Conservation (phyloP, 2,113 vertebrate species). For the Monarcha castaneiventris region DNA sequence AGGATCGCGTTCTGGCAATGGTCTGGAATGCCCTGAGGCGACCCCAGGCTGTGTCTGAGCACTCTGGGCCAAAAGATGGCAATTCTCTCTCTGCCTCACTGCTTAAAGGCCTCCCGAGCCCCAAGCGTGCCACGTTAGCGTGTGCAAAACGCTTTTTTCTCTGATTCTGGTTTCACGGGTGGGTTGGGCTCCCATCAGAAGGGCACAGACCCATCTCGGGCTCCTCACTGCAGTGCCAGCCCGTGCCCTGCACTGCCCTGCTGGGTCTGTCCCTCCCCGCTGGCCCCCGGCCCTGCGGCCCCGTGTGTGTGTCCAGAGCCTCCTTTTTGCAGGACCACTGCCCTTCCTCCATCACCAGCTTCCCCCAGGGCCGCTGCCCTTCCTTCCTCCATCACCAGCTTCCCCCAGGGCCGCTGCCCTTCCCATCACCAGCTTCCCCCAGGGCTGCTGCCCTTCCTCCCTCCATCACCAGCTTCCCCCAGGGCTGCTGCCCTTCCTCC, state of each 20-base stretch:
- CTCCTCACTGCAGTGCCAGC: not conserved
- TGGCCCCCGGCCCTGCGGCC: not conserved
- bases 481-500: too few species aligned
- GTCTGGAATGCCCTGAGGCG: rapidly evolving
- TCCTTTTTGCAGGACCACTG: not conserved
- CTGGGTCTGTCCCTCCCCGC: too few species aligned
- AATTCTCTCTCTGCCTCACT: not conserved
- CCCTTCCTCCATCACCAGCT: not conserved
- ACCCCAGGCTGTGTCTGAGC: not conserved
- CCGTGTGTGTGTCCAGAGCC: rapidly evolving
- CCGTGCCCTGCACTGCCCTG: too few species aligned
- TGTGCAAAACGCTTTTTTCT: rapidly evolving
- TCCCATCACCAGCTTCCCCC: too few species aligned
- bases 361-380: too few species aligned
- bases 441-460: too few species aligned
- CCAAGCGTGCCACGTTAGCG: rapidly evolving
- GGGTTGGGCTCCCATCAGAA: not conserved
- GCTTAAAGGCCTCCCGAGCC: not conserved
- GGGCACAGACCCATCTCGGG: rapidly evolving
- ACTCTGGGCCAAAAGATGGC: rapidly evolving
- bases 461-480: too few species aligned
- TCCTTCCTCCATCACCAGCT: too few species aligned
- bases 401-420: too few species aligned
- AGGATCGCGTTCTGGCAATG: rapidly evolving
- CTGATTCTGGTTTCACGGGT: not conserved